Evolutionary conservation across 2,888 invertebrate species (phyloP).

Genomic region (Melanophora roralis): DNA sequence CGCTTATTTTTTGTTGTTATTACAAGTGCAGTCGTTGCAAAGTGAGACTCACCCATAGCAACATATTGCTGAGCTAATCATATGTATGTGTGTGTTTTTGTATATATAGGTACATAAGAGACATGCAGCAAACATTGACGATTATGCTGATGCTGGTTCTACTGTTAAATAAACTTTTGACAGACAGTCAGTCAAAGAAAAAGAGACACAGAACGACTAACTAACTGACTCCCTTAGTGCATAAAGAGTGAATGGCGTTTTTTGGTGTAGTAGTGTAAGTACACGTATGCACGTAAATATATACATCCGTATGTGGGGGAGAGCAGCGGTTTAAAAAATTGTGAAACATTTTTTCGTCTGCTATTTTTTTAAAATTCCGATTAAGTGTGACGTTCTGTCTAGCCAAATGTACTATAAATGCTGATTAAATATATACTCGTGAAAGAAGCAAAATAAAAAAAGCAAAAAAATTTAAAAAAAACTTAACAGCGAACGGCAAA

Average conservation of each 20-base stretch:
- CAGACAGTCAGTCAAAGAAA: background rate
- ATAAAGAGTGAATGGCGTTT: background rate
- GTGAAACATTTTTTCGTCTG: constrained; percentile 1
- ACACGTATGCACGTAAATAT: background rate
- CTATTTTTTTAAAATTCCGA: constrained; percentile 46
- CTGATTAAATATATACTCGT: constrained; percentile 57
- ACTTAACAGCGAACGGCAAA: constrained; percentile 4
- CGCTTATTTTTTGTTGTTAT: background rate
- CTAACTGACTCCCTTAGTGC: background rate
- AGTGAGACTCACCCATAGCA: background rate
- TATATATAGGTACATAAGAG: background rate
- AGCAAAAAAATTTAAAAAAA: background rate
- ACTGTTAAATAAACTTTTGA: background rate
- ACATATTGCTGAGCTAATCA: background rate
- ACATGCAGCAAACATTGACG: background rate
- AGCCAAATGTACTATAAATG: constrained; percentile 58
- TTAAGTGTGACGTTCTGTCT: constrained; percentile 64
- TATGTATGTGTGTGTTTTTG: background rate
- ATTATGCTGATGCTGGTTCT: background rate
- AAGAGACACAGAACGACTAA: too few species aligned
- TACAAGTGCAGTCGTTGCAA: constrained; percentile 11
- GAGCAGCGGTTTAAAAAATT: background rate
- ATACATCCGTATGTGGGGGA: background rate
- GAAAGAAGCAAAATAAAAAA: background rate
- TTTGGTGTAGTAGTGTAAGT: constrained; percentile 11